Evolutionary conservation across 2,888 invertebrate species (phyloP).

Genomic region (Parelbella ahira): DNA sequence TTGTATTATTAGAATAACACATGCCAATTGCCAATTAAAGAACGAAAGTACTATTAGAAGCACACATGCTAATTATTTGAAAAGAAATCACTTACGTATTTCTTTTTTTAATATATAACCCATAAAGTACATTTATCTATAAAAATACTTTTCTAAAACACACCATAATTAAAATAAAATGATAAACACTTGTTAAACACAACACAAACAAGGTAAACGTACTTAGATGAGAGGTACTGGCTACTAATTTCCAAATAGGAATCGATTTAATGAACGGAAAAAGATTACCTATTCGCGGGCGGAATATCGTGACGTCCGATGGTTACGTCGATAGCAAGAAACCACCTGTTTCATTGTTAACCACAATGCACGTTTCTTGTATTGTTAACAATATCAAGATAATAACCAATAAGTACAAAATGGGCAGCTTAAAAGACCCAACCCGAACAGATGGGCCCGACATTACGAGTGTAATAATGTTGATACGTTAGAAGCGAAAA

Average conservation of each 20-base stretch:
- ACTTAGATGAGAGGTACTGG: too few relatives aligned
- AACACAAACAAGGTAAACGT: too few relatives aligned
- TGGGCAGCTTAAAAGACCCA: slow-evolving; percentile 44
- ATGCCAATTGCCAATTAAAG: too few relatives aligned
- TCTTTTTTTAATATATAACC: too few relatives aligned
- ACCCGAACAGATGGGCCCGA: slow-evolving; percentile 27
- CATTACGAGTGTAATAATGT: slow-evolving; percentile 18
- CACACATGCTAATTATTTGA: too few relatives aligned
- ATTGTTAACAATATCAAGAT: slow-evolving; percentile 55
- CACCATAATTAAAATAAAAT: too few relatives aligned
- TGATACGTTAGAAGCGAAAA: slow-evolving; percentile 33
- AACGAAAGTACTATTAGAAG: too few relatives aligned
- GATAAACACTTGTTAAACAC: too few relatives aligned
- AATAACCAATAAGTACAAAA: slow-evolving; percentile 35
- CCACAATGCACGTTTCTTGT: slow-evolving; percentile 51
- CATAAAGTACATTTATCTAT: too few relatives aligned
- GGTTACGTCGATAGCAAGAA: slow-evolving; percentile 19
- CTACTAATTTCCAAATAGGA: slow-evolving; percentile 2
- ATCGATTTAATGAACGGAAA: slow-evolving; percentile 16
- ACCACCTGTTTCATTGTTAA: slow-evolving; percentile 65
- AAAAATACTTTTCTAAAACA: too few relatives aligned
- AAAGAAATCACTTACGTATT: too few relatives aligned
- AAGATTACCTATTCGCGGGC: slow-evolving; percentile 22
- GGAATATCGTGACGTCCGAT: slow-evolving; percentile 25
- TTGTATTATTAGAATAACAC: too few relatives aligned